Conservation (phyloP, 2,888 invertebrate genomes). For the Vesta saturnalis region DNA sequence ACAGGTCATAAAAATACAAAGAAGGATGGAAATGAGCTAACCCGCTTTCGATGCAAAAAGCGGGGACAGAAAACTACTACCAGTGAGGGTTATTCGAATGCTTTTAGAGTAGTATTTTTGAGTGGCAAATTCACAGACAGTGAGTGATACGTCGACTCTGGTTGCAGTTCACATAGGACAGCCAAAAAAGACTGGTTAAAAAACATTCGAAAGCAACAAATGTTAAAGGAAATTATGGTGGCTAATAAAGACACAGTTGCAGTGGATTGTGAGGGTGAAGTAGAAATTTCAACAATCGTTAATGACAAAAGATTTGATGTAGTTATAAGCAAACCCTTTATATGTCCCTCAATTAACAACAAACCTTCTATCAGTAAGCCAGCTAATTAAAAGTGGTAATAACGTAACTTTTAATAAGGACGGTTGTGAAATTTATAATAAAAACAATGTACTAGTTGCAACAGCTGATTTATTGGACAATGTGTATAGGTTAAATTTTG, state of each 20-base stretch:
- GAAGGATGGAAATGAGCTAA: constrained; percentile 39
- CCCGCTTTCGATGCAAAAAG: too few relatives aligned
- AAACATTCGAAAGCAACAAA: too few relatives aligned
- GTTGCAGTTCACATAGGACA: constrained; percentile 41
- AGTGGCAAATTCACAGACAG: constrained; percentile 29
- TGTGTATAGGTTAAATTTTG: too few relatives aligned
- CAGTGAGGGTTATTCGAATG: constrained; percentile 21
- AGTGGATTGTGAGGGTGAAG: constrained; percentile 15
- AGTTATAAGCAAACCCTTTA: constrained; percentile 9
- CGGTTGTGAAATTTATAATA: constrained; percentile 24
- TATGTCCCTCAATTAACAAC: constrained; percentile 16
- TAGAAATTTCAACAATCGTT: constrained; percentile 6
- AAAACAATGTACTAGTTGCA: not conserved
- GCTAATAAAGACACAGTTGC: constrained; percentile 18
- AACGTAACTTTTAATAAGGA: constrained; percentile 3
- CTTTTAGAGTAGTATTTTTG: constrained; percentile 43
- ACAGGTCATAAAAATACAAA: too few relatives aligned
- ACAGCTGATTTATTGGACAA: too few relatives aligned
- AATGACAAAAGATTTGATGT: too few relatives aligned
- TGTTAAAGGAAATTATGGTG: too few relatives aligned
- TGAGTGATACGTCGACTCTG: constrained; percentile 43
- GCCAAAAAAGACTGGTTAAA: too few relatives aligned
- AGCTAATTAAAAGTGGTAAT: constrained; percentile 11
- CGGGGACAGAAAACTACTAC: not conserved
- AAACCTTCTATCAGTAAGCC: constrained; percentile 25